phyloP scores from a whole-genome alignment of 2,113 vertebrate species.

The Mystacornis crossleyi region DNA sequence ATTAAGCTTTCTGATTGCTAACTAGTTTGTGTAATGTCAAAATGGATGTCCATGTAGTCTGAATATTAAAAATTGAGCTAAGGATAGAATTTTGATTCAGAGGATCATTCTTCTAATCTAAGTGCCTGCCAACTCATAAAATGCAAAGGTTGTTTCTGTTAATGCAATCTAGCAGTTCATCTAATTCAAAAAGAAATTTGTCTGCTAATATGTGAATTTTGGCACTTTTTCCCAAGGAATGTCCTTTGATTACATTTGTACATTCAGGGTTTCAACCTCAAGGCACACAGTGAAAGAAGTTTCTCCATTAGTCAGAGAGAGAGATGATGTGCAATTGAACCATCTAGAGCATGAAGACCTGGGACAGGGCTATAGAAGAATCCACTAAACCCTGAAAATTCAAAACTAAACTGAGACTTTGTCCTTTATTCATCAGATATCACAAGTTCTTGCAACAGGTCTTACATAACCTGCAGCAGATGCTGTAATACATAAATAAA shows the following conservation, averaged over 20 bases:
- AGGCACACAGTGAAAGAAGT: not conserved
- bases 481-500: slow-evolving; percentile 64
- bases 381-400: not conserved
- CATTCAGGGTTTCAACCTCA: not conserved
- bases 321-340: not conserved
- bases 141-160: not conserved
- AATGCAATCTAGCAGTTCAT: not conserved
- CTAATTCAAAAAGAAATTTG: not conserved
- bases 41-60: not conserved
- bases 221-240: not conserved
- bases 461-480: slow-evolving; percentile 50
- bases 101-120: not conserved
- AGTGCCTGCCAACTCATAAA: not conserved
- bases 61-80: not conserved
- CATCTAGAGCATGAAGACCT: not conserved
- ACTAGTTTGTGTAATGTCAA: not conserved
- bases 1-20: not conserved
- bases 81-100: not conserved
- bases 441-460: slow-evolving; percentile 47
- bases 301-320: not conserved
- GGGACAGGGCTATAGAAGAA: not conserved
- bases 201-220: not conserved
- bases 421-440: slow-evolving; percentile 66
- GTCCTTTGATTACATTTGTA: not conserved
- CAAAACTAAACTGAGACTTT: slow-evolving; percentile 54